phyloP scores from a whole-genome alignment of 2,113 vertebrate genomes.

The Calidris pugnax region DNA sequence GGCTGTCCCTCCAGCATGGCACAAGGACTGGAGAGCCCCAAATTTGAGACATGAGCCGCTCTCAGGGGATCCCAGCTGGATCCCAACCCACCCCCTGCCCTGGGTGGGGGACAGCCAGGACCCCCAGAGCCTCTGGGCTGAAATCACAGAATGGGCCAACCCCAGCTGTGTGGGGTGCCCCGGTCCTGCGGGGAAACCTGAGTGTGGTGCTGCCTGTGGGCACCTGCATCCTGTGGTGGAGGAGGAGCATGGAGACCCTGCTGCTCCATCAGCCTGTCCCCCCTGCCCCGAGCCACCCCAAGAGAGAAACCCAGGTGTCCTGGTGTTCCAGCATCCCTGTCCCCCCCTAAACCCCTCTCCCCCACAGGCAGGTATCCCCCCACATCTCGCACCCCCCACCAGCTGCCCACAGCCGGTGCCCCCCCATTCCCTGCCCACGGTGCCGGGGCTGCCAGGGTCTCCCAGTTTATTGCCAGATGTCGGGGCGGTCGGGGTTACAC shows the following conservation, averaged over 20 bases:
- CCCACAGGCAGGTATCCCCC: too few species aligned
- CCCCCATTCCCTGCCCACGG: not conserved
- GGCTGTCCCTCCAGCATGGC: not conserved
- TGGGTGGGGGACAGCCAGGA: not conserved
- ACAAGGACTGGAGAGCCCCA: fast-evolving
- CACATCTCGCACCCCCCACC: not conserved
- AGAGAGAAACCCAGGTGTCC: not conserved
- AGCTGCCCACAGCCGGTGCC: not conserved
- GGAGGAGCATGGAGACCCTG: not conserved
- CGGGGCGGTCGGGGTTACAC: slow-evolving; percentile 47
- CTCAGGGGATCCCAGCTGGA: not conserved
- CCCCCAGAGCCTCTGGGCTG: not conserved
- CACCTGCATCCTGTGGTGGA: not conserved
- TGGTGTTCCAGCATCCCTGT: not conserved
- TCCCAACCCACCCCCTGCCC: not conserved
- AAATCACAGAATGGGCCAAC: not conserved
- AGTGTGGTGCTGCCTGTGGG: not conserved
- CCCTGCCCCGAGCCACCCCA: fast-evolving
- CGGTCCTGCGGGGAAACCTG: not conserved
- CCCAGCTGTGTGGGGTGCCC: not conserved
- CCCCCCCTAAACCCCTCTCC: not conserved
- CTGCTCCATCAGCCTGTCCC: not conserved
- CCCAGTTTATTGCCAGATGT: slow-evolving; percentile 68
- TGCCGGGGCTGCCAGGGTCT: slow-evolving; percentile 46
- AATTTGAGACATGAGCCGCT: fast-evolving